phyloP scores from a whole-genome alignment of 2,888 invertebrate species.

The Tryphoninae sp. region DNA sequence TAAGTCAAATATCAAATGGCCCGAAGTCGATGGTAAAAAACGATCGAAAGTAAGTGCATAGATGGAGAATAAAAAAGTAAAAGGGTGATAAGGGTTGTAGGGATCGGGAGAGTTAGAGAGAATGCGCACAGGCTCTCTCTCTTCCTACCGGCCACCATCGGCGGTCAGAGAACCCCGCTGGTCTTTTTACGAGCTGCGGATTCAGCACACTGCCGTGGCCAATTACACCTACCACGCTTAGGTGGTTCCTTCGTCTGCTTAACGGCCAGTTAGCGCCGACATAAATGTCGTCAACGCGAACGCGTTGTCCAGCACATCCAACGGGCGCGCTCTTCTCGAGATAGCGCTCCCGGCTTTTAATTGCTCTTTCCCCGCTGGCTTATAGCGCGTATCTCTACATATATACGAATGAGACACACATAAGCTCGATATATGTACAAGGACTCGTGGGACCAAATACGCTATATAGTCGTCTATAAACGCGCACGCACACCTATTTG shows the following conservation, averaged over 20 bases:
- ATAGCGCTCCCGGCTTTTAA: conserved; percentile 74
- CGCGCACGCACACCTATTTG: neutral
- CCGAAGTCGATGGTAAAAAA: too few relatives aligned
- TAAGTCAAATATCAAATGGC: too few relatives aligned
- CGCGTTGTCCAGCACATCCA: conserved; percentile 13
- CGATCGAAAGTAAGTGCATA: too few relatives aligned
- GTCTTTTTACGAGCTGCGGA: conserved; percentile 77
- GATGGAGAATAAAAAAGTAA: neutral
- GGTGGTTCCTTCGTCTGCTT: conserved; percentile 75
- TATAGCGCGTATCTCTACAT: conserved; percentile 55
- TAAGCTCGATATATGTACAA: conserved; percentile 31
- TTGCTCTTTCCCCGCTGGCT: conserved; percentile 66
- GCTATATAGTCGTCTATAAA: neutral
- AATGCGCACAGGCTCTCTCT: neutral
- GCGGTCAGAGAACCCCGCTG: conserved; percentile 70
- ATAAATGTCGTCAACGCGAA: conserved; percentile 74
- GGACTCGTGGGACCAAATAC: conserved; percentile 2
- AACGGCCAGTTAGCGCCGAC: conserved; percentile 78
- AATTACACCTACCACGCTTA: conserved; percentile 78
- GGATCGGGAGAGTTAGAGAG: conserved; percentile 10
- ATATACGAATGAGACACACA: conserved; percentile 7
- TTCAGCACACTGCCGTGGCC: conserved; percentile 74
- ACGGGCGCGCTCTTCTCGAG: conserved; percentile 28
- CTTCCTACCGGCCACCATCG: conserved; percentile 16
- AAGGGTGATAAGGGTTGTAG: conserved; percentile 1